These are phyloP conservation scores for Bufo bufo DNA, from an alignment of 2,113 vertebrate species.

Conservation along the genomic window DNA sequence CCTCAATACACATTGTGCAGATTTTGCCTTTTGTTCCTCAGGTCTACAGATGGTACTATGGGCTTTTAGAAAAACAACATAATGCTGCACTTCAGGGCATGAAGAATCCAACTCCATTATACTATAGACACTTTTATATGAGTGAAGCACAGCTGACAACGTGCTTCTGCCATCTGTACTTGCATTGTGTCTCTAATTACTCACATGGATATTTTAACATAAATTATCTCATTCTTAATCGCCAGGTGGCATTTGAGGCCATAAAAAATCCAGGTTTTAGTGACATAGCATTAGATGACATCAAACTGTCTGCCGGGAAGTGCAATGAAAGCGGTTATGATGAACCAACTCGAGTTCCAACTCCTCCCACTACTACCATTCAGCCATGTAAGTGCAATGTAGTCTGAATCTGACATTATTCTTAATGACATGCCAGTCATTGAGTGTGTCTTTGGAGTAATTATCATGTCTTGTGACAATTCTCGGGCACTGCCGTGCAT, in stretches of 20 bases:
- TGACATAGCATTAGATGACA: slow-evolving; percentile 89
- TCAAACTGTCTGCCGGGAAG: slow-evolving; percentile 71
- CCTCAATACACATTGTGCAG: not conserved
- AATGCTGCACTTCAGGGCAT: not conserved
- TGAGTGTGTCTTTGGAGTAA: slow-evolving; percentile 5
- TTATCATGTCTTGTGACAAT: slow-evolving; percentile 24
- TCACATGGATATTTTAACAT: not conserved
- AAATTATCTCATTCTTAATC: slow-evolving; percentile 50
- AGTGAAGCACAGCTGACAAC: not conserved
- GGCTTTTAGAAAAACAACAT: not conserved
- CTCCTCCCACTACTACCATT: slow-evolving; percentile 63
- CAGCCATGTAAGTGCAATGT: slow-evolving; percentile 75
- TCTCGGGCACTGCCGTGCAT: not conserved
- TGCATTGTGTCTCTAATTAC: slow-evolving; percentile 4
- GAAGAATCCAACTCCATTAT: slow-evolving; percentile 4
- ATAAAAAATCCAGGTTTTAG: slow-evolving; percentile 71
- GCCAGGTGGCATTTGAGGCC: slow-evolving; percentile 84
- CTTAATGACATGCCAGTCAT: slow-evolving; percentile 12
- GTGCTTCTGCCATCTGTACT: not conserved
- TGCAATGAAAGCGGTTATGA: slow-evolving; percentile 75
- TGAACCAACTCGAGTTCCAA: slow-evolving; percentile 83
- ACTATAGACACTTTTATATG: not conserved
- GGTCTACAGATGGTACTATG: slow-evolving; percentile 1
- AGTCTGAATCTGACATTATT: not conserved
- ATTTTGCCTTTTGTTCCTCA: not conserved